Evolutionary conservation across 1,140 invertebrate species (phyloP), one percentile per base, ranked within the genome.

Genomic region (Drosophila triauraria): DNA sequence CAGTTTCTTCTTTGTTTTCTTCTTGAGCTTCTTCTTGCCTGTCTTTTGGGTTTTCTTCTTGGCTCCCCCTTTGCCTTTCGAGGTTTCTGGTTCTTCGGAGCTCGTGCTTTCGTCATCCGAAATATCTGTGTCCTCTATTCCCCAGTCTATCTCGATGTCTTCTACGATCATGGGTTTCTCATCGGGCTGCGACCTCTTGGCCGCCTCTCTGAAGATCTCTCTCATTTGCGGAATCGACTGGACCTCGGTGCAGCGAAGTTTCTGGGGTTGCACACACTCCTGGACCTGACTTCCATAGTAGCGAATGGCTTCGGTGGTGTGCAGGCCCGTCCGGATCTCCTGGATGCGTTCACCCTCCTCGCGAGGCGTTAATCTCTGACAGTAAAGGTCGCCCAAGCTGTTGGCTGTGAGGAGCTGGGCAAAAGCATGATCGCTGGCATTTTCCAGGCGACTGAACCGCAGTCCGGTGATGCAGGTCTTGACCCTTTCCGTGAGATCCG

Each of bases 81-180:
- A 10, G 2, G 10, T 35, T 9, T 25, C 40, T 12, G 25, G 27
- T 42, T 53, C 12, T 10, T 70, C 15, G 6, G 78, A 38, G 2
- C 3, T 23, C 2, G 43, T 32, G 12, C 32, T 57, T 4, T 75
- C 79, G 0, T 40, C 12, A 8, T 48, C 40, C 8, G 70, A 56
- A 3, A 25, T 23, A 10, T 47, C 44, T 2, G 70, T 17, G 4
- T 79, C 67, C 3, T 58, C 44, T 2, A 88, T 69, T 1, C 75
- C 81, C 50, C 84, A 88, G 6, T 88, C 78, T 8, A 87, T 88
- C 2, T 56, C 47, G 1, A 87, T 47, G 7, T 87, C 61, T 8
- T 87, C 72, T 0, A 78, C n/a, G 15, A 77, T 30, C 10, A 70
- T 13, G 3, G 72, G 69, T 15, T 84, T 80, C 15, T 84, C 85